Evolutionary conservation across 2,888 invertebrate genomes (phyloP), one percentile per base, ranked within the genome.

Genomic region (Halictus quadricinctus): DNA sequence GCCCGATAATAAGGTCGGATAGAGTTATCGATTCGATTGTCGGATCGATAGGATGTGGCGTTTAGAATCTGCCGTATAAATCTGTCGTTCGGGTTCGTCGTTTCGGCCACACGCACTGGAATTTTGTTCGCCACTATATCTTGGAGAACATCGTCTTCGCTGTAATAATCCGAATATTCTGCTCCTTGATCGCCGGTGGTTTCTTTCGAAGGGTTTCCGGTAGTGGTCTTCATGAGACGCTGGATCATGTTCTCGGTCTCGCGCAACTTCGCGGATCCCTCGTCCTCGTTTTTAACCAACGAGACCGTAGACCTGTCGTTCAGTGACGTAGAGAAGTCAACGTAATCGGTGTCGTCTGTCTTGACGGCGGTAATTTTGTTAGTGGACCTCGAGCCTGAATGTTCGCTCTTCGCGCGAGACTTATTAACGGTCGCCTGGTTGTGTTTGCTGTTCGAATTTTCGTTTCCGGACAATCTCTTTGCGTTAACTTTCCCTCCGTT

Each of bases 91-190:
- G 79, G 75, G 69, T 66, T 58, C 54, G 10, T 80, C 50, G 54
- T 18, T 3, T 77, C 81, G 3, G 5, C 81, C 29, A 60, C 41
- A 18, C 66, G 78, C 25, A 60, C 50, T 48, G 85, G 85, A 7
- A 79, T 83, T 81, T 88, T 85, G 60, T 83, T 83, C 29, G 76
- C 83, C 8, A 25, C 77, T 25, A 54, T 64, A 21, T 88, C 88
- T 15, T 80, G 72, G 8, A 87, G 80, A 1, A 85, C 78, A 3
- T 91, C 87, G 64, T 86, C 80, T 43, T 92, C 84, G 85, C 84
- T 89, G 43, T 91, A 91, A 74, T 91, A 91, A 50, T 91, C 89
- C 7, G 90, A 90, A 80, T 90, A 88, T 72, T 91, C 89, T 36
- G 88, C 58, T 41, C 87, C 87, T 66, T 83, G 83, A 60, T 90